Conservation (phyloP, 2,888 invertebrate genomes). For the Nezara viridula region DNA sequence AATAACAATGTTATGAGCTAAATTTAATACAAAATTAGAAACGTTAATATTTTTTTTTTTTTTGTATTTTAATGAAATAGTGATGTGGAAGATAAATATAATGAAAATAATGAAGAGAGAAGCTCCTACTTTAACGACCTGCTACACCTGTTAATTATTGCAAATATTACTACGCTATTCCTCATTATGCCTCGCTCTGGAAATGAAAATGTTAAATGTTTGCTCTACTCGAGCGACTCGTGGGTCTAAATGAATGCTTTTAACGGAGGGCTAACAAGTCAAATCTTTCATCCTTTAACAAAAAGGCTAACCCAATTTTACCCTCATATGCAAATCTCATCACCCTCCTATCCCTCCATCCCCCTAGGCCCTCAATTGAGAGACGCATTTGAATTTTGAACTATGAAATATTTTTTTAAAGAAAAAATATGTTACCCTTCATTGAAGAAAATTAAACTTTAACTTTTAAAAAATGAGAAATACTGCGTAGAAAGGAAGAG, state of each 20-base stretch:
- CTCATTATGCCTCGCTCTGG: neutral
- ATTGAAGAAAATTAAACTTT: neutral
- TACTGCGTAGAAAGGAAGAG: too few species aligned
- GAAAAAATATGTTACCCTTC: neutral
- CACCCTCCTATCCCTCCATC: too few species aligned
- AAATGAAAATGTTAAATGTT: conserved; percentile 34
- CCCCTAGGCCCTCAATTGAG: neutral
- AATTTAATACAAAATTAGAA: too few species aligned
- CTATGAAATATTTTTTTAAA: neutral
- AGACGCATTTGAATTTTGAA: neutral
- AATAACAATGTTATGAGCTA: too few species aligned
- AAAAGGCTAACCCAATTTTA: conserved; percentile 18
- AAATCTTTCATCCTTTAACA: neutral
- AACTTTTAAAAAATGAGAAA: too few species aligned
- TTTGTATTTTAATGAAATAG: too few species aligned
- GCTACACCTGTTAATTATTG: neutral
- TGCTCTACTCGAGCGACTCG: neutral
- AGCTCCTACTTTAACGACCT: neutral
- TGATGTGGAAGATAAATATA: too few species aligned
- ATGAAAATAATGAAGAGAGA: neutral
- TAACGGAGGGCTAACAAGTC: neutral
- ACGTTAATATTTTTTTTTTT: too few species aligned
- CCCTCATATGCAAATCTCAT: conserved; percentile 27
- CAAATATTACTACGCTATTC: neutral
- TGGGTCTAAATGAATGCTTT: conserved; percentile 1